A percentile compares a stretch with the other conserved stretches of the same genome.
phyloP scores from a whole-genome alignment of 1,140 invertebrate genomes.

The Oreohelix idahoensis region DNA sequence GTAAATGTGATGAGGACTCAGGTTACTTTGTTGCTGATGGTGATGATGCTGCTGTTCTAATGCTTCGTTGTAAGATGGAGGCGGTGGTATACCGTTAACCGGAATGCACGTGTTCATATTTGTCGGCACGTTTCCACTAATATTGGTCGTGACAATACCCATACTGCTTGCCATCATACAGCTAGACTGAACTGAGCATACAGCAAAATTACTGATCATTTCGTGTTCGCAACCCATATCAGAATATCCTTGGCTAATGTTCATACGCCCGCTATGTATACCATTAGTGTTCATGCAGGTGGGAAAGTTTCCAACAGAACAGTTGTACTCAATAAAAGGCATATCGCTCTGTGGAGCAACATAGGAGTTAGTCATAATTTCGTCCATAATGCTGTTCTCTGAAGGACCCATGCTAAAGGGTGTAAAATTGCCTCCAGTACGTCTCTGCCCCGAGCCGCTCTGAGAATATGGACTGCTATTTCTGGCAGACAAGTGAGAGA shows the following conservation, averaged over 20 bases:
- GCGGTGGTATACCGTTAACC: slow-evolving; percentile 55
- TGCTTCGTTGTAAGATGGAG: slow-evolving; percentile 69
- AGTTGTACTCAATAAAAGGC: slow-evolving; percentile 62
- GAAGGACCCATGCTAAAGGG: slow-evolving; percentile 57
- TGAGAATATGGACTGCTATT: slow-evolving; percentile 62
- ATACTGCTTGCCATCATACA: background rate
- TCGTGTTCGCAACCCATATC: background rate
- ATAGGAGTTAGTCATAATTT: slow-evolving; percentile 64
- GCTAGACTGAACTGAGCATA: background rate
- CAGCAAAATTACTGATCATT: background rate
- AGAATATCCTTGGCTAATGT: background rate
- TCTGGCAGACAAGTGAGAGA: slow-evolving; percentile 93
- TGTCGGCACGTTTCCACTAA: slow-evolving; percentile 22
- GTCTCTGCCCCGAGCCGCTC: slow-evolving; percentile 52
- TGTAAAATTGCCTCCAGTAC: slow-evolving; percentile 55
- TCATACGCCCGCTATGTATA: background rate
- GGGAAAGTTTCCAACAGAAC: slow-evolving; percentile 17
- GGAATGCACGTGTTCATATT: slow-evolving; percentile 43
- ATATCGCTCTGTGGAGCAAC: slow-evolving; percentile 65
- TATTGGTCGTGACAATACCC: slow-evolving; percentile 28
- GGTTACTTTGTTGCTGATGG: slow-evolving; percentile 13
- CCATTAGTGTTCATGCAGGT: slow-evolving; percentile 9
- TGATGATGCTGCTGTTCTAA: slow-evolving; percentile 55
- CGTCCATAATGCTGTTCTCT: slow-evolving; percentile 59
- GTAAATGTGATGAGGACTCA: too few relatives aligned